These are phyloP conservation scores for Pangasius mekongensis DNA, from an alignment of 2,797 vertebrate species.

Conservation along the genomic window DNA sequence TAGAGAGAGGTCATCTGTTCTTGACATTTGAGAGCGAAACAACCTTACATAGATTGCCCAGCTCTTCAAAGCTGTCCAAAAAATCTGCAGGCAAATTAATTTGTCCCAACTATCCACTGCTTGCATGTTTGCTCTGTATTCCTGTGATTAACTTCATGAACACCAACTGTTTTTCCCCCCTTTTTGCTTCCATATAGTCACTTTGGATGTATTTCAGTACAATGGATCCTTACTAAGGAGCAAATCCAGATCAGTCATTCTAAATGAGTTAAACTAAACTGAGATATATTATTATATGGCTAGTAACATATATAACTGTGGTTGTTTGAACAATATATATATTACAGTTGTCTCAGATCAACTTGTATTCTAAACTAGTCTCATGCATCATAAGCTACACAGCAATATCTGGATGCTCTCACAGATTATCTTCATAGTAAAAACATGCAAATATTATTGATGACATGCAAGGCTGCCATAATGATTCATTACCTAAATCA, in stretches of 20 bases:
- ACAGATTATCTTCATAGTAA: neutral
- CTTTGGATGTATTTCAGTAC: neutral
- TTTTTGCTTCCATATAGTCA: neutral
- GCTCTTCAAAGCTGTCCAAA: slow-evolving; percentile 9
- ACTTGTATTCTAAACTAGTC: neutral
- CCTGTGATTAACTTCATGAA: neutral
- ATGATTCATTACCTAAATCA: neutral
- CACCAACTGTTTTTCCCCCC: neutral
- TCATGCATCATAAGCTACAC: neutral
- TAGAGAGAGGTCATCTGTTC: slow-evolving; percentile 36
- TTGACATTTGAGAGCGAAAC: slow-evolving; percentile 36
- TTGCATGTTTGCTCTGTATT: neutral
- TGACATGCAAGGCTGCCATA: neutral
- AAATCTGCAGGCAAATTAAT: slow-evolving; percentile 8
- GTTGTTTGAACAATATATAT: neutral
- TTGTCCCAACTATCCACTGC: neutral
- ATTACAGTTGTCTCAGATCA: neutral
- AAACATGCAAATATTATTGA: neutral
- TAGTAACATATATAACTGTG: neutral
- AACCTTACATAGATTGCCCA: neutral
- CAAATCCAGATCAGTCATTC: neutral
- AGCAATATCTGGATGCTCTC: neutral
- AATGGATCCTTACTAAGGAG: neutral
- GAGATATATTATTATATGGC: neutral
- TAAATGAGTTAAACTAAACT: neutral